A percentile compares a stretch with the other conserved stretches of the same genome.
phyloP scores from a whole-genome alignment of 2,888 invertebrate species.

The Bombylius discolor region DNA sequence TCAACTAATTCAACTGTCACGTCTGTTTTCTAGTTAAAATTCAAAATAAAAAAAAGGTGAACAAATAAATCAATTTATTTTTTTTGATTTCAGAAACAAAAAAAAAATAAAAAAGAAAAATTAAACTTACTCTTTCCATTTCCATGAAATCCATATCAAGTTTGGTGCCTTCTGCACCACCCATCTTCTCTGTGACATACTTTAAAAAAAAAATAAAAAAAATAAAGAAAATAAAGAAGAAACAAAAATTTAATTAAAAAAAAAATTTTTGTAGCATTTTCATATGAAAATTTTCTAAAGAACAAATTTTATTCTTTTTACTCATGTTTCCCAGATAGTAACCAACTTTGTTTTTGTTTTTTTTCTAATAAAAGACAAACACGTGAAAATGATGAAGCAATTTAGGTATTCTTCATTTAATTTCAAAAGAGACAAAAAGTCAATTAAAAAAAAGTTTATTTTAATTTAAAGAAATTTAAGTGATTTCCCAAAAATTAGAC shows the following conservation, averaged over 20 bases:
- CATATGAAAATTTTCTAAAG: too few species aligned
- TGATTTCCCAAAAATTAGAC: too few species aligned
- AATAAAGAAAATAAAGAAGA: conserved; percentile 8
- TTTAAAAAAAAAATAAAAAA: conserved; percentile 47
- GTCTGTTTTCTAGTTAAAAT: conserved; percentile 74
- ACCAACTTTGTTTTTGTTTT: too few species aligned
- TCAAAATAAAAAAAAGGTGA: not conserved
- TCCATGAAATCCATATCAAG: conserved; percentile 96
- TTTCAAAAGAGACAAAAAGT: too few species aligned
- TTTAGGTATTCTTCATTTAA: too few species aligned
- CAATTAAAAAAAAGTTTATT: too few species aligned
- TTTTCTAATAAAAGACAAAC: too few species aligned
- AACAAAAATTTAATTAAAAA: not conserved
- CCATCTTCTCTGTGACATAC: conserved; percentile 99
- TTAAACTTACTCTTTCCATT: conserved; percentile 85
- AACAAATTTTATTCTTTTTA: too few species aligned
- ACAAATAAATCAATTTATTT: conserved; percentile 5
- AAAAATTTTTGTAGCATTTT: too few species aligned
- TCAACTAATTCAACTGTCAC: conserved; percentile 94
- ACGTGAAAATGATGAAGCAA: too few species aligned
- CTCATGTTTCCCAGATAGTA: too few species aligned
- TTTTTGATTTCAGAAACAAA: not conserved
- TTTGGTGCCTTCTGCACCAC: conserved; percentile 98
- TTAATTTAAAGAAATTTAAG: too few species aligned
- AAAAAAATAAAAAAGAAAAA: conserved; percentile 2